A percentile compares a stretch with the other conserved stretches of the same genome.
These are phyloP conservation scores for Amphiprion ocellaris DNA, from an alignment of 2,113 vertebrate species.

Conservation along the genomic window DNA sequence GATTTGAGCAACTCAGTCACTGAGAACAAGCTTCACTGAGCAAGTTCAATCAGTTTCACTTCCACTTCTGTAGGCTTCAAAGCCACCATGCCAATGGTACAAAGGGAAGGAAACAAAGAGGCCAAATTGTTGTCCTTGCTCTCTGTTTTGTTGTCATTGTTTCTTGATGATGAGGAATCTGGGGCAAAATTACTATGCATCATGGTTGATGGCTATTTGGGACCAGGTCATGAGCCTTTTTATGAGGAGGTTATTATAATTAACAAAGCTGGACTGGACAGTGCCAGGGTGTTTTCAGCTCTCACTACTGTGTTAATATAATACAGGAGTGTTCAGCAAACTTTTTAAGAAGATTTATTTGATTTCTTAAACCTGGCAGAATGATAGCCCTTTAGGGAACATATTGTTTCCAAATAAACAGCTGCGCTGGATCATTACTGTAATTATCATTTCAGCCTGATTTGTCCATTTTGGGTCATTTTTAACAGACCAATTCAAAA, in stretches of 20 bases:
- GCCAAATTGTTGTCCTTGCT: constrained; percentile 49
- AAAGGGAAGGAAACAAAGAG: constrained; percentile 56
- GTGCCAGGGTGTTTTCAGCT: no score
- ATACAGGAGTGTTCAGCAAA: no score
- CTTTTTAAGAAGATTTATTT: no score
- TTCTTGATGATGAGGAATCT: constrained; percentile 68
- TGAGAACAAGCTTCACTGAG: constrained; percentile 70
- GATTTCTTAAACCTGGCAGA: neutral
- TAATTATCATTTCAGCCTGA: neutral
- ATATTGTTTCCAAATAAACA: neutral
- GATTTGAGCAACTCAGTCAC: constrained; percentile 41
- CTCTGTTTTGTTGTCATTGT: constrained; percentile 52
- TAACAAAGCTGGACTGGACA: constrained; percentile 10
- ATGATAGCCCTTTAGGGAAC: neutral
- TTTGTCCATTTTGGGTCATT: neutral
- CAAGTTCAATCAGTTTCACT: constrained; percentile 71
- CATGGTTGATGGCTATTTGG: constrained; percentile 38
- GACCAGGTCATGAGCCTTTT: constrained; percentile 29
- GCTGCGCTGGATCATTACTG: neutral
- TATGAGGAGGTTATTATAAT: constrained; percentile 26
- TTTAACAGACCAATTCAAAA: neutral
- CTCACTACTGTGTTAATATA: no score
- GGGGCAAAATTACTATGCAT: constrained; percentile 55
- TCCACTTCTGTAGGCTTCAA: constrained; percentile 70
- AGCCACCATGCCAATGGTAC: constrained; percentile 32